Evolutionary conservation across 2,797 vertebrate genomes (phyloP).

Genomic region (Falco peregrinus): DNA sequence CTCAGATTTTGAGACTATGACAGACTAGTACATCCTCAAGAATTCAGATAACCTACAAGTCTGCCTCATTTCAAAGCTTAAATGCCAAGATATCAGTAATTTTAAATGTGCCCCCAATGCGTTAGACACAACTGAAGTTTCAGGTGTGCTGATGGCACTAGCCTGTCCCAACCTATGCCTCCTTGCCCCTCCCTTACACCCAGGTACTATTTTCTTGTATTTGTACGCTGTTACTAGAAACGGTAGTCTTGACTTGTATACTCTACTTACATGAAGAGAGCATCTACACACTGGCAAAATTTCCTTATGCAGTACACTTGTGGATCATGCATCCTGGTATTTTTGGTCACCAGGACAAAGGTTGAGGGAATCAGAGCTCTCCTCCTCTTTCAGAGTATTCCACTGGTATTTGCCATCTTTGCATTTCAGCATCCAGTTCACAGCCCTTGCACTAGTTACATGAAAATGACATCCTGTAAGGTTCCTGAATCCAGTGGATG

Average conservation of each 20-base stretch:
- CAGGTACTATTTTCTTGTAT: background rate
- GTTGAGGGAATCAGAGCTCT: background rate
- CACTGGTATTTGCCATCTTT: background rate
- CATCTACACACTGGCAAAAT: background rate
- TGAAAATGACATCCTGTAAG: conserved; percentile 62
- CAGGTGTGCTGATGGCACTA: background rate
- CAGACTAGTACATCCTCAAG: background rate
- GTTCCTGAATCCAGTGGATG: conserved; percentile 64
- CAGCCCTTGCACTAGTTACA: background rate
- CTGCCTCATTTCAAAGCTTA: background rate
- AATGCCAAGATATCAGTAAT: background rate
- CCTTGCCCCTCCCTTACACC: background rate
- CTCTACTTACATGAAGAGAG: background rate
- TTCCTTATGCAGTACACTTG: background rate
- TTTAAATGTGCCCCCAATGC: background rate
- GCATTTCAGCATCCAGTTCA: conserved; percentile 32
- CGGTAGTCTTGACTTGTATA: background rate
- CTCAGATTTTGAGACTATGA: background rate
- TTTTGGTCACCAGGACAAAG: background rate
- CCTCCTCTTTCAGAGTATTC: background rate
- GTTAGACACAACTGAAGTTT: background rate
- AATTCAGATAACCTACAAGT: background rate
- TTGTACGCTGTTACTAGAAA: background rate
- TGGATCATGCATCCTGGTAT: background rate
- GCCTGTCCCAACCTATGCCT: background rate